Evolutionary conservation across 2,797 vertebrate genomes (phyloP).

Genomic region (Myotis daubentonii): DNA sequence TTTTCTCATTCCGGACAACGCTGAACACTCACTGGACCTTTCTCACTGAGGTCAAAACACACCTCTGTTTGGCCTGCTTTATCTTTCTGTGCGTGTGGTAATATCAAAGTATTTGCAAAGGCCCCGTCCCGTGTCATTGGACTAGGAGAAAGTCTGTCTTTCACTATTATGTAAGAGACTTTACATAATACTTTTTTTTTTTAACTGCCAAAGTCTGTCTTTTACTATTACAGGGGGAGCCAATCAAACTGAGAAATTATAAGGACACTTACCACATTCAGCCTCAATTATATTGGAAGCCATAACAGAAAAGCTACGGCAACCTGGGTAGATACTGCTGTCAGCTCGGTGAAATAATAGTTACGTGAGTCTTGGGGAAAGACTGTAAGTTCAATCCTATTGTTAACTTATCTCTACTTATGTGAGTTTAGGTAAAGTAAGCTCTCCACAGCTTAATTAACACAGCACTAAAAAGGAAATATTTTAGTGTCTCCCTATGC

Average conservation of each 20-base stretch:
- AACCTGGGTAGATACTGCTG: background rate
- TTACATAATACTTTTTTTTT: background rate
- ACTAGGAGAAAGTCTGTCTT: background rate
- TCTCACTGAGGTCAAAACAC: background rate
- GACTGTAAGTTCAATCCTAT: background rate
- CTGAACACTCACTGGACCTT: background rate
- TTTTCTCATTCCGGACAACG: background rate
- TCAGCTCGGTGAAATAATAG: background rate
- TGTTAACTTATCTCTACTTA: background rate
- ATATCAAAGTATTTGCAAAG: background rate
- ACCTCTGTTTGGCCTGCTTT: background rate
- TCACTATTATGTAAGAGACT: background rate
- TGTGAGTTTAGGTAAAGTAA: background rate
- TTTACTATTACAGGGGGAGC: background rate
- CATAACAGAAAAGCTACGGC: background rate
- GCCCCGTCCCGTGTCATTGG: background rate
- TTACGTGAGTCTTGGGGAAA: background rate
- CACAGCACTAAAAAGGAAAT: background rate
- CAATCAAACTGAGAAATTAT: background rate
- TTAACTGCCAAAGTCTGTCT: background rate
- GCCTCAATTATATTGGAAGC: background rate
- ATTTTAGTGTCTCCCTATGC: background rate
- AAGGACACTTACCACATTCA: background rate
- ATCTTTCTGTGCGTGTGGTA: background rate
- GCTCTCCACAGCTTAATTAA: background rate